Evolutionary conservation across 2,797 vertebrate species (phyloP).

Genomic region (Botia kubotai): DNA sequence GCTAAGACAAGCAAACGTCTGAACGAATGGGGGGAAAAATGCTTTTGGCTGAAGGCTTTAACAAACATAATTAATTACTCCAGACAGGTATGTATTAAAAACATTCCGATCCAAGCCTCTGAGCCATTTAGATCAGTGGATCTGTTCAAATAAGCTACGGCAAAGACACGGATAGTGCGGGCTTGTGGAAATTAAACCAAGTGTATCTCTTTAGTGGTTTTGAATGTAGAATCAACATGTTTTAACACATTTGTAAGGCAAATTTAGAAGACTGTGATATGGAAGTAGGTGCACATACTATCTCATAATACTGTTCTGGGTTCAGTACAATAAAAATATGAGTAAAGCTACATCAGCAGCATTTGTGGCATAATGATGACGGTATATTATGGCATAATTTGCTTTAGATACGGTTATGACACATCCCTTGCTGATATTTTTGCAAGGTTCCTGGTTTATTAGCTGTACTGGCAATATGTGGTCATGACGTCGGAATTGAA

Average conservation of each 20-base stretch:
- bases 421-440: too few species aligned
- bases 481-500: neutral
- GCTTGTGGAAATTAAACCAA: conserved; percentile 29
- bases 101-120: conserved; percentile 71
- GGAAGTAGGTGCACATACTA: too few species aligned
- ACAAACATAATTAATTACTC: conserved; percentile 91
- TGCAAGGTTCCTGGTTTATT: too few species aligned
- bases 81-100: conserved; percentile 83
- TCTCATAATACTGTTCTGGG: too few species aligned
- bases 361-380: too few species aligned
- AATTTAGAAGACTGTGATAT: too few species aligned
- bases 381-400: too few species aligned
- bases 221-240: neutral
- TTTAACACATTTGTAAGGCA: neutral
- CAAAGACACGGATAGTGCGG: conserved; percentile 38
- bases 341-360: too few species aligned
- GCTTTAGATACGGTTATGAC: too few species aligned
- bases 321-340: too few species aligned
- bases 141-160: conserved; percentile 69
- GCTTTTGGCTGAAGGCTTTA: conserved; percentile 75
- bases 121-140: conserved; percentile 74
- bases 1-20: conserved; percentile 74
- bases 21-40: conserved; percentile 67
- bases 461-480: neutral
- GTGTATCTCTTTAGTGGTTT: neutral